Percentiles rank a stretch among this genome's conserved stretches.
These are phyloP conservation scores for Tetragonula carbonaria DNA, from an alignment of 2,888 invertebrate species.

Conservation along the genomic window DNA sequence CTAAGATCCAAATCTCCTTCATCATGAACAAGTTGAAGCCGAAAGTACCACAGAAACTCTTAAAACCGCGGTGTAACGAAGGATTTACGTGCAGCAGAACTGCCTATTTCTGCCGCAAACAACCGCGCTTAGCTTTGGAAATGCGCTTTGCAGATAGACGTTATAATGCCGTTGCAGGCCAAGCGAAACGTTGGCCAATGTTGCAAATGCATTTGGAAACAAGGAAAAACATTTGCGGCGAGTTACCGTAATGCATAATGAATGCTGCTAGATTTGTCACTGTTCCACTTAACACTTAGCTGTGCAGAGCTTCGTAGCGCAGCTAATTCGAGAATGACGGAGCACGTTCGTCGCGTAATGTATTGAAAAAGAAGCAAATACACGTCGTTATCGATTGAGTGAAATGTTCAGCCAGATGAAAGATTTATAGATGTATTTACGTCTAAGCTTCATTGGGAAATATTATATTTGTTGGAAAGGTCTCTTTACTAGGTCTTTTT, in stretches of 20 bases:
- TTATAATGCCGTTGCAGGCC: no score
- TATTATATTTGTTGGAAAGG: no score
- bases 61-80: background rate
- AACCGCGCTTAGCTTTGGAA: slow-evolving; percentile 10
- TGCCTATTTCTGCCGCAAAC: background rate
- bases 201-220: background rate
- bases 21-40: background rate
- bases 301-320: no score
- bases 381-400: background rate
- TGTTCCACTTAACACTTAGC: background rate
- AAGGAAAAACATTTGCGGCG: background rate
- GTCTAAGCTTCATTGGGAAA: no score
- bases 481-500: no score
- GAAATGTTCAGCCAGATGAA: background rate
- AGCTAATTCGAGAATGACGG: background rate
- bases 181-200: background rate
- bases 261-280: slow-evolving; percentile 1
- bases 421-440: background rate
- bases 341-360: background rate
- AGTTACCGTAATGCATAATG: background rate
- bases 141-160: background rate
- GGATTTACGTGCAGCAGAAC: slow-evolving; percentile 1
- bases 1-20: background rate
- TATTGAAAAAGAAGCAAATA: background rate
- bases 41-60: background rate